Evolutionary conservation across 1,140 invertebrate genomes (phyloP).

Genomic region (Popillia japonica): DNA sequence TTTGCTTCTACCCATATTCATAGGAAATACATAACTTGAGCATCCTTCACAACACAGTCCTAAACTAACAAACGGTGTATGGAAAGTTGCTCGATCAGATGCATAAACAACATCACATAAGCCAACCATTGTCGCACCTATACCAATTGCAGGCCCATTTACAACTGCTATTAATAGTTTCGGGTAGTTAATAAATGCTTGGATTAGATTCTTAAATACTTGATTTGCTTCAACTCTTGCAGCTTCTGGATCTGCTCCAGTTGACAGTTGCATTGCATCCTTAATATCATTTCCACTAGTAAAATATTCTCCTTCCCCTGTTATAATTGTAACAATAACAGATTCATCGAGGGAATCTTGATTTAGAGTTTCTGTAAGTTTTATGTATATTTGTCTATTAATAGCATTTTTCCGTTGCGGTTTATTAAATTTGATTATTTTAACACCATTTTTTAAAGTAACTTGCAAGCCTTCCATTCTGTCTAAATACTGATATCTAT

Average conservation of each 20-base stretch:
- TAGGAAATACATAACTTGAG: conserved; percentile 84
- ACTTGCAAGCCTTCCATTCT: conserved; percentile 3
- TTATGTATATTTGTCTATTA: conserved; percentile 73
- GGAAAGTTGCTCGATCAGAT: conserved; percentile 83
- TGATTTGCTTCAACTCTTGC: conserved; percentile 32
- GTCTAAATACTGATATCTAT: background rate
- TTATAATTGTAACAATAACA: conserved; percentile 73
- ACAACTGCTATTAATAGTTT: conserved; percentile 89
- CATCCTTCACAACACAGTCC: conserved; percentile 86
- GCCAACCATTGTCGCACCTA: conserved; percentile 82
- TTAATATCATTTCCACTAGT: conserved; percentile 89
- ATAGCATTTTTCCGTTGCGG: conserved; percentile 84
- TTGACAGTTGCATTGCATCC: conserved; percentile 43
- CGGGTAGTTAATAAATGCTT: conserved; percentile 84
- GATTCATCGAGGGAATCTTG: conserved; percentile 72
- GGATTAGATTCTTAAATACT: conserved; percentile 69
- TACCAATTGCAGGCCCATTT: conserved; percentile 94
- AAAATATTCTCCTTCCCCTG: conserved; percentile 82
- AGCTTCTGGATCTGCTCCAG: conserved; percentile 36
- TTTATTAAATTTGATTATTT: conserved; percentile 75
- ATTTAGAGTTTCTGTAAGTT: conserved; percentile 70
- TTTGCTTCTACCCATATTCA: conserved; percentile 79
- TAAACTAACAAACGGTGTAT: conserved; percentile 83
- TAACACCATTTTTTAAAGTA: conserved; percentile 62
- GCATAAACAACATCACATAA: conserved; percentile 92